Evolutionary conservation across 2,797 vertebrate species (phyloP), one percentile per base, ranked within the genome.

Genomic region (Ctenochaetus hawaiiensis): DNA sequence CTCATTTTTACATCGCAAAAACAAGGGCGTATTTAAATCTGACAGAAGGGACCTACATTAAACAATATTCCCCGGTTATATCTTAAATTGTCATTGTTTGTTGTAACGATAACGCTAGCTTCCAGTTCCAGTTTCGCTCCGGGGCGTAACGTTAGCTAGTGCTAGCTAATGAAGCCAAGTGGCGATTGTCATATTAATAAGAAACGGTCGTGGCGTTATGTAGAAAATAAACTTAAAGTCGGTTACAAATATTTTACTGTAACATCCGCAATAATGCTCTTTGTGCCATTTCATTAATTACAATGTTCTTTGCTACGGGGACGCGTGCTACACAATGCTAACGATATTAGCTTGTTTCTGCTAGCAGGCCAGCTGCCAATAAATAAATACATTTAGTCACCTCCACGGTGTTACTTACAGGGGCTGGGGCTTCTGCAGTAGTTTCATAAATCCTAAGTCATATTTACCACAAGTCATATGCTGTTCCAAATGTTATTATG

Each of bases 321-420:
- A 74, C 63, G 90, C 82, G 64, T 87, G 86, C 85, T 88, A 92
- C 52, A 56, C 10, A 41, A 71, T 61, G 81, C 75, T 87, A 85
- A 72, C 4, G 22, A 37, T 41, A 60, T 84, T 93, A 93, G 90
- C 91, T 81, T 86, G 74, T 66, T 87, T 67, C 22, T 73, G 80
- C 84, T 92, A 92, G 45, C 79, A 86, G 87, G 88, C 87, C 89
- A 87, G 68, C 58, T 75, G 17, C 43, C 18, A 26, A 43, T 56
- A 22, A 86, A 86, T 75, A 87, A 82, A 87, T 51, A 83, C 37
- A 88, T 78, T 82, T 67, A 75, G 75, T 73, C 39, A 73, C 17
- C 45, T 66, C 39, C 52, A 16, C 14, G 0, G 10, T 20, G 34
- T 65, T 88, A 95, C 95, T 94, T 94, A 95, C 95, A 60, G 75